Base-by-base conservation (phyloP, 1,140 invertebrate species). In the Cheumatopsyche charites region DNA sequence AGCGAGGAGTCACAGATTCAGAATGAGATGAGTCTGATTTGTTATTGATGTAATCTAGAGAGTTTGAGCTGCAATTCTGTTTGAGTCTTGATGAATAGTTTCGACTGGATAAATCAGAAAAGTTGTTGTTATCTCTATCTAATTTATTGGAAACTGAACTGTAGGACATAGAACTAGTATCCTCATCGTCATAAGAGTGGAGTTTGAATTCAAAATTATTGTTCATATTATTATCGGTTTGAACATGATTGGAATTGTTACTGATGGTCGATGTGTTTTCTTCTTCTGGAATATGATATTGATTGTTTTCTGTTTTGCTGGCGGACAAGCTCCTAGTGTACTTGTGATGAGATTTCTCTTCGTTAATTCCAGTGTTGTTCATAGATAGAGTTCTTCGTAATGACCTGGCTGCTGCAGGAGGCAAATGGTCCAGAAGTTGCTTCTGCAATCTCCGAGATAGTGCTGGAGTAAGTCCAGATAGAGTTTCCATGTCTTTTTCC, bases 391-490 rank as follows among this genome's bases (percentile, higher is more conserved):
- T 89, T 77, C 87, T 83, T 49, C 87, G 86, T 43, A 89, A 79
- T 75, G 85, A 84, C 62, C 84, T 82, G 1, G 86, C 86, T 79
- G 88, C 87, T 67, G 85, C 86, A 5, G 88, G 86, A 25, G 88
- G 87, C 73, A 89, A 79, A 78, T 88, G 87, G 66, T 87, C 86
- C 47, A 89, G 80, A 71, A 89, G 80, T 79, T 89, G 88, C 73
- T 85, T 87, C 81, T 89, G 87, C 76, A 89, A 86, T 29, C 87
- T 84, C 73, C 87, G 85, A 47, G 88, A 87, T 74, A 89, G 79
- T 63, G 86, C 87, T 7, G 88, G 88, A 62, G 88, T 89, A 52
- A 90, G 84, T 73, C 87, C 88, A 5, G 87, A 89, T 77, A 90
- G 79, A 69, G 88, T 88, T 75, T 86, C 84, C 74, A 88, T 82